phyloP scores from a whole-genome alignment of 2,797 vertebrate genomes.

The Cirrhinus molitorella region DNA sequence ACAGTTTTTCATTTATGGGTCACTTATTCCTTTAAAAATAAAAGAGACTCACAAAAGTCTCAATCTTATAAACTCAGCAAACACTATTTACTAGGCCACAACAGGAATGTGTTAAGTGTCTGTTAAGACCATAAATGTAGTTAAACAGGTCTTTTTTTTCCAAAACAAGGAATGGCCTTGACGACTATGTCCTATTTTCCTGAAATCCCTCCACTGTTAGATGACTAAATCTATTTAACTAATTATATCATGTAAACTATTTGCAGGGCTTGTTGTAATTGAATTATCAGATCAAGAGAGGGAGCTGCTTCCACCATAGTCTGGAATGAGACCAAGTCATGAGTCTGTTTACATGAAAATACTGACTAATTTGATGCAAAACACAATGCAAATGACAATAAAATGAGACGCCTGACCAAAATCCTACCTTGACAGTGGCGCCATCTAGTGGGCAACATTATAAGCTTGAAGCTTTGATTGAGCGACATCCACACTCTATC shows the following conservation, averaged over 20 bases:
- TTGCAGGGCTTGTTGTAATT: constrained; percentile 62
- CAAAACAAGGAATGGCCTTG: constrained; percentile 55
- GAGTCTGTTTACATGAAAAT: constrained; percentile 22
- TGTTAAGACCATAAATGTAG: not conserved
- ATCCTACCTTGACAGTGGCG: not conserved
- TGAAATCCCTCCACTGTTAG: constrained; percentile 21
- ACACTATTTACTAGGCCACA: not conserved
- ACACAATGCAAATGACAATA: constrained; percentile 10
- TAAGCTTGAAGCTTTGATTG: not conserved
- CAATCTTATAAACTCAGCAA: not conserved
- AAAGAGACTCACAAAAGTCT: not conserved
- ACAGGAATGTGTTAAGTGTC: not conserved
- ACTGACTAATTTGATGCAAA: constrained; percentile 6
- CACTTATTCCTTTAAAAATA: not conserved
- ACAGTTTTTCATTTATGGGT: not conserved
- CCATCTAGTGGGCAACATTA: constrained; percentile 29
- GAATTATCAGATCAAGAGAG: constrained; percentile 40
- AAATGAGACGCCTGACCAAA: not conserved
- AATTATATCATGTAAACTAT: constrained; percentile 63
- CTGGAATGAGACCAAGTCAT: not conserved
- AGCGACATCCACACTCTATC: no score
- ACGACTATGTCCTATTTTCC: constrained; percentile 55
- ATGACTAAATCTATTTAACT: constrained; percentile 68
- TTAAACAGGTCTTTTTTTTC: not conserved
- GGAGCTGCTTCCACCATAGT: not conserved